phyloP scores from a whole-genome alignment of 2,113 vertebrate genomes.

The Saguinus imperator region DNA sequence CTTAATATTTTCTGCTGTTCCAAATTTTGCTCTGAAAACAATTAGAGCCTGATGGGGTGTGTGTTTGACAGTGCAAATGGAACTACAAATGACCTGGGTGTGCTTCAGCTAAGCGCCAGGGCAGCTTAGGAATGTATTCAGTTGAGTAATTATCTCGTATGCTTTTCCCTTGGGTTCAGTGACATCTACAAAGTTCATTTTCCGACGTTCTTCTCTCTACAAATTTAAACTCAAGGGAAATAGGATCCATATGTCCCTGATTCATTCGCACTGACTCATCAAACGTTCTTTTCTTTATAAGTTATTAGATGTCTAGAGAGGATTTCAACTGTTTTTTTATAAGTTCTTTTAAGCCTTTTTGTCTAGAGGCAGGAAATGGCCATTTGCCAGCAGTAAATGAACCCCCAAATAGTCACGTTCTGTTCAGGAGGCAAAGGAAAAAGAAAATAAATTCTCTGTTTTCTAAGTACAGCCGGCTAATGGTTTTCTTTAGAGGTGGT shows the following conservation, averaged over 20 bases:
- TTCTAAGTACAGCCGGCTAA: neutral
- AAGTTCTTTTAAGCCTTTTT: conserved; percentile 70
- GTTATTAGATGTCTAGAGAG: conserved; percentile 75
- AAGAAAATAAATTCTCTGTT: conserved; percentile 35
- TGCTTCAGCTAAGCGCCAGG: conserved; percentile 55
- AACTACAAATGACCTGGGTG: conserved; percentile 69
- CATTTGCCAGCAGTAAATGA: conserved; percentile 58
- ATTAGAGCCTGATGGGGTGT: conserved; percentile 62
- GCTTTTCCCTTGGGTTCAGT: conserved; percentile 64
- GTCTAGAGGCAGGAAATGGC: conserved; percentile 70
- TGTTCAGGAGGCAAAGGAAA: conserved; percentile 34
- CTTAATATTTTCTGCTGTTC: neutral
- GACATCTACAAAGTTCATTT: conserved; percentile 73
- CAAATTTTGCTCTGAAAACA: conserved; percentile 67
- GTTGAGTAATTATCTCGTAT: conserved; percentile 68
- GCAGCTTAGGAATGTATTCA: conserved; percentile 67
- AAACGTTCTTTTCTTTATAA: conserved; percentile 69
- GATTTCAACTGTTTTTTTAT: conserved; percentile 46
- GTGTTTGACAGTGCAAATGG: conserved; percentile 73
- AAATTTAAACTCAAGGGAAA: conserved; percentile 74
- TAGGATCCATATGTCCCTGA: conserved; percentile 68
- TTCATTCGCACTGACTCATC: conserved; percentile 72
- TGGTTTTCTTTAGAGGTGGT: conserved; percentile 3
- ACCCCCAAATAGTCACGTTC: conserved; percentile 48
- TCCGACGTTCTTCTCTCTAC: conserved; percentile 63